Base-by-base conservation (phyloP, 2,797 vertebrate species). In the Chloroceryle inda region DNA sequence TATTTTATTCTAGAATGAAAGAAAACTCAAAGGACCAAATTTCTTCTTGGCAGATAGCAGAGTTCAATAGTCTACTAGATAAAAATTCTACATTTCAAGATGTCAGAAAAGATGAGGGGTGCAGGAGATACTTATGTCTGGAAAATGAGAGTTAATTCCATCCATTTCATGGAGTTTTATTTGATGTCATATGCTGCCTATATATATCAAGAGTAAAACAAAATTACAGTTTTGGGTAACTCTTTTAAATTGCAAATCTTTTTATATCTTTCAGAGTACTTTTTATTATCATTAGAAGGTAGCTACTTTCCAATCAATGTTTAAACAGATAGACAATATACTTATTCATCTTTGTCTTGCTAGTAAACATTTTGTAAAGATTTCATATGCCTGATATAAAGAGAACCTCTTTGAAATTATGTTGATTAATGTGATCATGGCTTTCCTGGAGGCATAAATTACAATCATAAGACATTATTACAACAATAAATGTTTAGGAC, bases 1-100 rank as follows among this genome's bases (percentile, higher is more conserved):
- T 5, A 83, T 17, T 23, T 79, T 73, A 27, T 79, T 94, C 89
- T 76, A 94, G 85, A 93, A 94, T 63, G 47, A 67, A 88, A 86
- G 19, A 79, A 89, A 76, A 22, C 3, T 88, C 44, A 1, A 92
- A 96, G 47, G 29, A 69, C 63, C 3, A 6, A 29, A 9, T 86
- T 76, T 77, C 42, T 78, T 84, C 33, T 56, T 92, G 85, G 77
- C 81, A 85, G 31, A 58, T 42, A 92, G 16, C 14, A 76, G 67
- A 63, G 80, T 79, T 94, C 67, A 88, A 81, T 76, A 88, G 40
- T 4, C 2, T 40, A 61, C 22, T 63, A 35, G 66, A 81, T 90
- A 86, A 86, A 47, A 86, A 69, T 58, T 86, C 42, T 67, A 8
- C 7, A 53, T 86, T 92, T 81, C 55, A 76, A 52, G 53, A 53